phyloP scores from a whole-genome alignment of 2,797 vertebrate genomes.

The Harpia harpyja region DNA sequence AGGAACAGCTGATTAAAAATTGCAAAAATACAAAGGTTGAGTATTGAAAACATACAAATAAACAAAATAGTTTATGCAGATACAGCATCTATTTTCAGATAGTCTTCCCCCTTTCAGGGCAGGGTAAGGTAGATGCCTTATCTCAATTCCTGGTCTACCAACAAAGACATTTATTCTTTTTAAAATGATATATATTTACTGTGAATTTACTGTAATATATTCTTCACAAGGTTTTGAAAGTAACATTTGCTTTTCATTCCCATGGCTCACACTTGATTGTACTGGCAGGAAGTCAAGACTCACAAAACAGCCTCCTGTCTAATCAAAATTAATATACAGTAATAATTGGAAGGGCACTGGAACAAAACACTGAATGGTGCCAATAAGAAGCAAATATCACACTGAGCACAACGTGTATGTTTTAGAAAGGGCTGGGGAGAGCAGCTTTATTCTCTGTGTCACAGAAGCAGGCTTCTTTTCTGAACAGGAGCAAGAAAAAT shows the following conservation, averaged over 20 bases:
- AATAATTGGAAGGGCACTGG: slow-evolving; percentile 67
- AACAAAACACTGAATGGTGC: slow-evolving; percentile 55
- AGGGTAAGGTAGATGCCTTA: not conserved
- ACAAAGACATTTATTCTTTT: slow-evolving; percentile 11
- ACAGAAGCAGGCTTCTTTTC: not conserved
- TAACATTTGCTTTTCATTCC: slow-evolving; percentile 72
- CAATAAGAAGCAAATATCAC: slow-evolving; percentile 57
- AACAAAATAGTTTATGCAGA: not conserved
- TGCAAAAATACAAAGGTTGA: not conserved
- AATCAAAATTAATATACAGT: slow-evolving; percentile 75
- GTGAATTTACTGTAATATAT: slow-evolving; percentile 43
- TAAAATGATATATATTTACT: slow-evolving; percentile 15
- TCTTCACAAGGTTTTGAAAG: slow-evolving; percentile 58
- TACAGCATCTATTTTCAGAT: not conserved
- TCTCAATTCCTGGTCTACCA: not conserved
- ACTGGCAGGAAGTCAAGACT: slow-evolving; percentile 73
- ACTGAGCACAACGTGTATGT: not conserved
- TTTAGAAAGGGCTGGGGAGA: not conserved
- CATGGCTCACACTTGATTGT: slow-evolving; percentile 67
- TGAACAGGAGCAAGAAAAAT: not conserved
- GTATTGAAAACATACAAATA: not conserved
- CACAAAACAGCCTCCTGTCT: slow-evolving; percentile 72
- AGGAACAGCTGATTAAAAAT: not conserved
- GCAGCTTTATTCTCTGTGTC: not conserved
- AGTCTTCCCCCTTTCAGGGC: not conserved